Percentiles rank a stretch among this genome's conserved stretches.
Evolutionary conservation across 2,113 vertebrate genomes (phyloP).

Genomic region (Equus przewalskii): DNA sequence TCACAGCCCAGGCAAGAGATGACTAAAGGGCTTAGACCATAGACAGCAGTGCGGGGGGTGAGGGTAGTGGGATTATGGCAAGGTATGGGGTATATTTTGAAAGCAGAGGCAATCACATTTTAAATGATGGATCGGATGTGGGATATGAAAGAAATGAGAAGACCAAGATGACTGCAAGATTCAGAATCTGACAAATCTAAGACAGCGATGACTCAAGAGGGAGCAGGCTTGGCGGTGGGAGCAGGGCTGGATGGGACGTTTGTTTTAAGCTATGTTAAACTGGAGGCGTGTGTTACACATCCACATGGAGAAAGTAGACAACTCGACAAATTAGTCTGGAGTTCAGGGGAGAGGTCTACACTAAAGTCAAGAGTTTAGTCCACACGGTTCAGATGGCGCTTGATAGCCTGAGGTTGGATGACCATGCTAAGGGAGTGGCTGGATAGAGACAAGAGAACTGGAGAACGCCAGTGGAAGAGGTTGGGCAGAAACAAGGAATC

Average conservation of each 20-base stretch:
- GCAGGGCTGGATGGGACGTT: not conserved
- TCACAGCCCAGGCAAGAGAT: not conserved
- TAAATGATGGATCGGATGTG: not conserved
- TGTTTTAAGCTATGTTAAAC: not conserved
- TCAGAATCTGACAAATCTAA: not conserved
- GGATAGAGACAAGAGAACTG: not conserved
- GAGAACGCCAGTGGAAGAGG: not conserved
- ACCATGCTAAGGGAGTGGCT: not conserved
- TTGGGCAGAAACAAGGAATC: not conserved
- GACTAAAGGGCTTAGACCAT: not conserved
- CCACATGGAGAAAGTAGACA: not conserved
- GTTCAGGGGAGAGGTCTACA: not conserved
- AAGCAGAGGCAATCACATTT: not conserved
- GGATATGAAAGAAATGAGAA: not conserved
- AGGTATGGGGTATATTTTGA: not conserved
- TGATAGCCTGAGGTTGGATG: not conserved
- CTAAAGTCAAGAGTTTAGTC: not conserved
- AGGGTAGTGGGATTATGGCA: not conserved
- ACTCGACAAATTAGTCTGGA: not conserved
- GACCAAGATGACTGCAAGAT: not conserved
- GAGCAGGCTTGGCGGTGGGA: not conserved
- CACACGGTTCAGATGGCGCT: not conserved
- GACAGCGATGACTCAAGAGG: not conserved
- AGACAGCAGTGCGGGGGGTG: too few relatives aligned
- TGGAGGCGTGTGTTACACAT: not conserved